Evolutionary conservation across 2,113 vertebrate species (phyloP).

Genomic region (Notothenia coriiceps): DNA sequence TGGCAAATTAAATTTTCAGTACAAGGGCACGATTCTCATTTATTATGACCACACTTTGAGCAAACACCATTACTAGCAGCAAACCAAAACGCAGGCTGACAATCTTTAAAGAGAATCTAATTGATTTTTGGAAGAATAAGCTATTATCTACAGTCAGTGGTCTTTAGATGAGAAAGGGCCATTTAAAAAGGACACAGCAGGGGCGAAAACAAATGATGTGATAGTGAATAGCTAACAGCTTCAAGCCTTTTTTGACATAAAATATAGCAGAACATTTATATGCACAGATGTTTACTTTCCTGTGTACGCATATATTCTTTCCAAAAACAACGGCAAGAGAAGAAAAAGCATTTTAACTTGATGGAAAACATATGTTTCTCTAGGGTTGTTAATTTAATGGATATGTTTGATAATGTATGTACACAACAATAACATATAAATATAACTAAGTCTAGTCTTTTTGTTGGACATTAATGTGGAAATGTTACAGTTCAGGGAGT

Average conservation of each 20-base stretch:
- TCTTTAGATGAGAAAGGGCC: conserved; percentile 49
- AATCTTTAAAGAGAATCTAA: conserved; percentile 71
- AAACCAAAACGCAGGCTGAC: conserved; percentile 29
- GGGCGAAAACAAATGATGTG: conserved; percentile 19
- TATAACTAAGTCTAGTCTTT: too few relatives aligned
- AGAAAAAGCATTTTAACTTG: too few relatives aligned
- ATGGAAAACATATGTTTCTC: too few relatives aligned
- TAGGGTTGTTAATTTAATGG: too few relatives aligned
- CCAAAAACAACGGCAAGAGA: too few relatives aligned
- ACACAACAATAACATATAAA: too few relatives aligned
- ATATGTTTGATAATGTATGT: too few relatives aligned
- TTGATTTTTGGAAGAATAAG: conserved; percentile 70
- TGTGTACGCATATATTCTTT: too few relatives aligned
- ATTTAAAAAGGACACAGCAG: conserved; percentile 38
- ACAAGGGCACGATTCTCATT: conserved; percentile 43
- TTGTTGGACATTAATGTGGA: too few relatives aligned
- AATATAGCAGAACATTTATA: neutral
- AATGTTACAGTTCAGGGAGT: too few relatives aligned
- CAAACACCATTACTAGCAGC: conserved; percentile 55
- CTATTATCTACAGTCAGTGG: conserved; percentile 73
- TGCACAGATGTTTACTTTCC: too few relatives aligned
- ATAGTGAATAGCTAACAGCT: neutral
- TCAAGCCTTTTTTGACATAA: neutral
- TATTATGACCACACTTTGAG: conserved; percentile 37
- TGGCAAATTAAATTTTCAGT: conserved; percentile 49